Conservation (phyloP, 2,797 vertebrate genomes). For the Gadopsis bispinosus region DNA sequence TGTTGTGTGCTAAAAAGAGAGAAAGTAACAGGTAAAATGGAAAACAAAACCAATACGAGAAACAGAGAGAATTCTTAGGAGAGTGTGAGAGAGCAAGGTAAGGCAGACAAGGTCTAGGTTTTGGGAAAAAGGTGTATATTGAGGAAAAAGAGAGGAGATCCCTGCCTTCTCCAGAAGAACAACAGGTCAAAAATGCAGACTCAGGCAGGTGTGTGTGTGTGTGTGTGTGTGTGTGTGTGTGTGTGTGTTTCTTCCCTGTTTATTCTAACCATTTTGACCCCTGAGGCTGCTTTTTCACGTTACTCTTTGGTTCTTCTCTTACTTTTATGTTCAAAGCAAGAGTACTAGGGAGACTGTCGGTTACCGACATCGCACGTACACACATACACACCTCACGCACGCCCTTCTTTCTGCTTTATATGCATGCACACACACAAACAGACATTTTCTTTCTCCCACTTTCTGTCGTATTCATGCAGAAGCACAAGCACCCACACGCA, state of each 20-base stretch:
- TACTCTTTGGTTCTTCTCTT: slow-evolving; percentile 31
- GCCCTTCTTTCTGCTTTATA: background rate
- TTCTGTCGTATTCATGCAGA: background rate
- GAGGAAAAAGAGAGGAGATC: background rate
- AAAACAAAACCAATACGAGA: background rate
- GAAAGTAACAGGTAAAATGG: background rate
- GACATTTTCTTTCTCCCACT: background rate
- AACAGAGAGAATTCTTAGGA: background rate
- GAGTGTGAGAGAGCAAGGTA: slow-evolving; percentile 5
- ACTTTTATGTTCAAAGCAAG: slow-evolving; percentile 50
- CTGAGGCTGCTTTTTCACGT: slow-evolving; percentile 24
- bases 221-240: background rate
- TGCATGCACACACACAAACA: background rate
- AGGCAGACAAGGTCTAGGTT: background rate
- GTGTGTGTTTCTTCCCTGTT: slow-evolving; percentile 22
- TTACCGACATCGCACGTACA: slow-evolving; percentile 4
- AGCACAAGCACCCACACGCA: background rate
- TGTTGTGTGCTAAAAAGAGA: background rate
- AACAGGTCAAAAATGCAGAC: slow-evolving; percentile 13
- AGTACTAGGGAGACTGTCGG: background rate
- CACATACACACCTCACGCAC: background rate
- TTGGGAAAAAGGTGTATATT: background rate
- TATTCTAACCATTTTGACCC: slow-evolving; percentile 40
- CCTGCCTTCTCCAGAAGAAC: background rate
- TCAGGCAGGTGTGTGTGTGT: background rate